Evolutionary conservation across 2,113 vertebrate genomes (phyloP).

Genomic region (Mus musculus): DNA sequence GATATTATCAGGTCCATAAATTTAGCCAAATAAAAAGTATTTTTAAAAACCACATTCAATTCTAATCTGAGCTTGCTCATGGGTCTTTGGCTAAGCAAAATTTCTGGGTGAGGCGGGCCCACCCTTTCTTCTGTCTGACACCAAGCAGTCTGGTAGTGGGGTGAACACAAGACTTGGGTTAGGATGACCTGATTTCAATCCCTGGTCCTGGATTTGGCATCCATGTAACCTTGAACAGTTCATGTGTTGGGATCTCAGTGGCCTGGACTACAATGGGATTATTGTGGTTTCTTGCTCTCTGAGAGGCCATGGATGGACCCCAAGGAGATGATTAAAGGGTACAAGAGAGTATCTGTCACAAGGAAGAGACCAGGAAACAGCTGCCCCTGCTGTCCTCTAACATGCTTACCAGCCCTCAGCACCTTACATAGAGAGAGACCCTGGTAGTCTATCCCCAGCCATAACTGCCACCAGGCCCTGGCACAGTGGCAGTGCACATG

Average conservation of each 20-base stretch:
- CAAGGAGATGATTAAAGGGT: neutral
- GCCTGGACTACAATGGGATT: neutral
- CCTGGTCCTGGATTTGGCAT: neutral
- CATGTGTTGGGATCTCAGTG: neutral
- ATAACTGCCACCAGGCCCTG: neutral
- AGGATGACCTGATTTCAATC: slow-evolving; percentile 29
- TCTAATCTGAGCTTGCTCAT: slow-evolving; percentile 10
- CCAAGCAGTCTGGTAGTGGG: neutral
- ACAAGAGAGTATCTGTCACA: neutral
- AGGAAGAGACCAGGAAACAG: neutral
- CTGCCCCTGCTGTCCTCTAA: neutral
- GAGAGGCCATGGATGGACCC: neutral
- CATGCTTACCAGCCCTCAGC: neutral
- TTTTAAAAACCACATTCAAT: slow-evolving; percentile 38
- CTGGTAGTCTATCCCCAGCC: neutral
- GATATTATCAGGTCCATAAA: neutral
- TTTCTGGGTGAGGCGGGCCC: neutral
- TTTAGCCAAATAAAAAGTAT: slow-evolving; percentile 22
- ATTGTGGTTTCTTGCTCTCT: neutral
- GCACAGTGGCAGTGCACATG: rapidly evolving
- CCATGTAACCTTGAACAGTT: neutral
- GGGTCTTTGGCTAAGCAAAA: neutral
- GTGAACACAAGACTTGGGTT: neutral
- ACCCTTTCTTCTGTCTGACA: neutral
- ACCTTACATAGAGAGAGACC: neutral